Evolutionary conservation across 2,888 invertebrate genomes (phyloP).

Genomic region (Nomada flava): DNA sequence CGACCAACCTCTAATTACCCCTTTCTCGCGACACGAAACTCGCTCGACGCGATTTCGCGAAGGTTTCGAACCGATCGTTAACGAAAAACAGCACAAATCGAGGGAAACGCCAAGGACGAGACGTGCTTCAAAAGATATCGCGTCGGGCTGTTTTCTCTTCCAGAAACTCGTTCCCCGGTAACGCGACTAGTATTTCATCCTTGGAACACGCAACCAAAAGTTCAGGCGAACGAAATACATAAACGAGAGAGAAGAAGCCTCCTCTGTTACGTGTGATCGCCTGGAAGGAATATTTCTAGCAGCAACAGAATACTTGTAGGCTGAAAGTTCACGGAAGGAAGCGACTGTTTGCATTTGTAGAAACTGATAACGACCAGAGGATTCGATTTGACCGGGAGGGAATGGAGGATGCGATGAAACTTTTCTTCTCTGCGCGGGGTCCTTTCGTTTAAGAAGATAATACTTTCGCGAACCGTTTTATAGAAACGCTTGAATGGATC

Average conservation of each 20-base stretch:
- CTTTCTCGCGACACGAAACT: constrained; percentile 22
- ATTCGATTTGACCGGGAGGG: not conserved
- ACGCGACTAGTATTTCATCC: not conserved
- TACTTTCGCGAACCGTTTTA: constrained; percentile 29
- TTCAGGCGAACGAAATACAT: not conserved
- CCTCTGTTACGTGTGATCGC: not conserved
- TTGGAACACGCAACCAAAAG: not conserved
- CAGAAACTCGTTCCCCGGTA: constrained; percentile 14
- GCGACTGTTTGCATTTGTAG: constrained; percentile 7
- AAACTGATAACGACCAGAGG: constrained; percentile 13
- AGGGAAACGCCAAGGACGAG: constrained; percentile 21
- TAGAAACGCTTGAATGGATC: constrained; percentile 27
- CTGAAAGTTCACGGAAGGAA: not conserved
- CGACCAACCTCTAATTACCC: constrained; percentile 34
- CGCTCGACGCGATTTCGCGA: not conserved
- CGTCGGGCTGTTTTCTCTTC: not conserved
- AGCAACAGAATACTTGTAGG: not conserved
- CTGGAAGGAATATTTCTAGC: not conserved
- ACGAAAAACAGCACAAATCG: constrained; percentile 12
- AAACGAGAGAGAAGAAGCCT: no score
- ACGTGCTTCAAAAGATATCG: not conserved
- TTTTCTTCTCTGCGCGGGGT: not conserved
- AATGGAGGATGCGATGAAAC: not conserved
- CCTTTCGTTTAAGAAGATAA: constrained; percentile 16
- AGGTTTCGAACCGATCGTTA: not conserved